A percentile compares a stretch with the other conserved stretches of the same genome.
Conservation (phyloP, 1,140 invertebrate genomes). For the Cyclina sinensis region DNA sequence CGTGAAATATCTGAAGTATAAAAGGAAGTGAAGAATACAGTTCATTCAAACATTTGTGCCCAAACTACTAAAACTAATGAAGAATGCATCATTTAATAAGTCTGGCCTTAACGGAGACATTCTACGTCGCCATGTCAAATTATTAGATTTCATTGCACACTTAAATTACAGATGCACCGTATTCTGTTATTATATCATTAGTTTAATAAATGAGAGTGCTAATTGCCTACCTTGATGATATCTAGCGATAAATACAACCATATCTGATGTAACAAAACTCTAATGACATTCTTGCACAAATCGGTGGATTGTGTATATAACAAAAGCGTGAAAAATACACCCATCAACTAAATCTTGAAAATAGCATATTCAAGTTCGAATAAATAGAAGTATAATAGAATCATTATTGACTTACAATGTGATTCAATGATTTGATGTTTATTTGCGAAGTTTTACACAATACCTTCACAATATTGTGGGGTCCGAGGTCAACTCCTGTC, state of each 20-base stretch:
- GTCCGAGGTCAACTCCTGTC: background rate
- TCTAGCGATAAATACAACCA: background rate
- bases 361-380: constrained; percentile 14
- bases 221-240: constrained; percentile 9
- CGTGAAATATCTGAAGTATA: too few relatives aligned
- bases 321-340: constrained; percentile 39
- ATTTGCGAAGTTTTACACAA: constrained; percentile 3
- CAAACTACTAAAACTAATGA: too few relatives aligned
- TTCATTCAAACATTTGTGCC: too few relatives aligned
- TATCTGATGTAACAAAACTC: background rate
- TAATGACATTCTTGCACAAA: background rate
- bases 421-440: background rate
- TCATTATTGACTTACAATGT: background rate
- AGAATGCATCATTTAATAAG: background rate
- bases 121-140: background rate
- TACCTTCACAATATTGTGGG: background rate
- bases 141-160: background rate
- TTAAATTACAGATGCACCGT: background rate
- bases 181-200: background rate
- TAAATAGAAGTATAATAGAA: constrained; percentile 22
- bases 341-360: constrained; percentile 26
- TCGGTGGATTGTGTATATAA: constrained; percentile 27
- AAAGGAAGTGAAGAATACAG: too few relatives aligned
- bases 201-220: background rate
- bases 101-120: background rate